These are phyloP conservation scores for Corynorhinus townsendii DNA, from an alignment of 2,113 vertebrate genomes.

Conservation along the genomic window DNA sequence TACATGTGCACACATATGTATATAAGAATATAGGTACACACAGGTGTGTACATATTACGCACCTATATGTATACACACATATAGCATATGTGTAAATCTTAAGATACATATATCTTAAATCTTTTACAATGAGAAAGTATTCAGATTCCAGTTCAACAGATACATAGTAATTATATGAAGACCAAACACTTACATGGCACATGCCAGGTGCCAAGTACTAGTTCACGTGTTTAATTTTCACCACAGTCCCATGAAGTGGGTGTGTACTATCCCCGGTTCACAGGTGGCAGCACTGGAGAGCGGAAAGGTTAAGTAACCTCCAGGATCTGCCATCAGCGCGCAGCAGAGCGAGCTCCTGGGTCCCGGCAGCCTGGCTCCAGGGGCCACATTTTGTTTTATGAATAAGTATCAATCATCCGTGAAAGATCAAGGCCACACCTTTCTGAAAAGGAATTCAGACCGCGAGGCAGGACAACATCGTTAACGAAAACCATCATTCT, in stretches of 20 bases:
- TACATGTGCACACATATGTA: rapidly evolving
- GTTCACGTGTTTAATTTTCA: not conserved
- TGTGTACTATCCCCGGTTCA: not conserved
- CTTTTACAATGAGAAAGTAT: not conserved
- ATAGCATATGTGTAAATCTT: not conserved
- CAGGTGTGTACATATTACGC: not conserved
- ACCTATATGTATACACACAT: rapidly evolving
- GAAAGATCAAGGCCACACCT: not conserved
- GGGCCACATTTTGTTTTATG: not conserved
- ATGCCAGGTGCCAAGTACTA: not conserved
- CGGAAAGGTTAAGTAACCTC: not conserved
- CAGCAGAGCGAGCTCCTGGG: not conserved
- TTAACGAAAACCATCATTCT: not conserved
- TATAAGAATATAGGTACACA: not conserved
- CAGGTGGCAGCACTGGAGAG: not conserved
- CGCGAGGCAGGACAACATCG: not conserved
- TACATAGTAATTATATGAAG: not conserved
- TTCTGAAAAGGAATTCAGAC: not conserved
- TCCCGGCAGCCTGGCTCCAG: rapidly evolving
- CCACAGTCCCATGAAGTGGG: not conserved
- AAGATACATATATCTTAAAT: not conserved
- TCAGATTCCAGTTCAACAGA: not conserved
- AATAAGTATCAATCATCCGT: not conserved
- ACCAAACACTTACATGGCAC: not conserved
- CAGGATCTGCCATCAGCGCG: too few relatives aligned